A percentile compares a stretch with the other conserved stretches of the same genome.
These are phyloP conservation scores for Lytechinus variegatus DNA, from an alignment of 35 echinoderm and acorn worm genomes.

Conservation along the genomic window DNA sequence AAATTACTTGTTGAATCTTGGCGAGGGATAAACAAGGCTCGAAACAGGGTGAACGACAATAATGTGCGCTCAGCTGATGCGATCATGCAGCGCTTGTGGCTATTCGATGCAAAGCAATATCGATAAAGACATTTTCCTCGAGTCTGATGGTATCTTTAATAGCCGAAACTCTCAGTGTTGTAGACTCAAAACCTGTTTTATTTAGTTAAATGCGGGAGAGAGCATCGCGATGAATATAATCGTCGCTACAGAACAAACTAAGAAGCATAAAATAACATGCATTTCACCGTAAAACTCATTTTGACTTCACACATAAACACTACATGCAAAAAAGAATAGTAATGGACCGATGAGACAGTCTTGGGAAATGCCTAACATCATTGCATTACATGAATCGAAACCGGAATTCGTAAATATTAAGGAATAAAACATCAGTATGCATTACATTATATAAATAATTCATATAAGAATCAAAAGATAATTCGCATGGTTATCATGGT, in stretches of 20 bases:
- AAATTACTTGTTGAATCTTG: conserved; percentile 51
- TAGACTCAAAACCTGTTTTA: background rate
- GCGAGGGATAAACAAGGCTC: background rate
- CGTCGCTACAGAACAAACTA: too few relatives aligned
- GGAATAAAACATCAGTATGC: background rate
- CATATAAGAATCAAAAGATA: background rate
- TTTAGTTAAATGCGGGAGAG: background rate
- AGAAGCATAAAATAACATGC: background rate
- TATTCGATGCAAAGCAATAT: background rate
- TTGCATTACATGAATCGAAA: background rate
- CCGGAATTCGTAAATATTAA: background rate
- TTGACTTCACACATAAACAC: background rate
- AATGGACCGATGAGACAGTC: background rate
- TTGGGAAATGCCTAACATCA: background rate
- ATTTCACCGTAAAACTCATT: background rate
- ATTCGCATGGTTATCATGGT: background rate
- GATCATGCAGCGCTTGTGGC: background rate
- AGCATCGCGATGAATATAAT: too few relatives aligned
- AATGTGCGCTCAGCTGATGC: background rate
- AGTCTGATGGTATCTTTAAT: background rate
- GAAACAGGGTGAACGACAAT: background rate
- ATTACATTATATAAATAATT: background rate
- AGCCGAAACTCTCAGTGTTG: background rate
- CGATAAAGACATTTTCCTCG: background rate
- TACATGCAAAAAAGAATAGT: background rate